phyloP scores from a whole-genome alignment of 1,140 invertebrate species.

The Limonius californicus region DNA sequence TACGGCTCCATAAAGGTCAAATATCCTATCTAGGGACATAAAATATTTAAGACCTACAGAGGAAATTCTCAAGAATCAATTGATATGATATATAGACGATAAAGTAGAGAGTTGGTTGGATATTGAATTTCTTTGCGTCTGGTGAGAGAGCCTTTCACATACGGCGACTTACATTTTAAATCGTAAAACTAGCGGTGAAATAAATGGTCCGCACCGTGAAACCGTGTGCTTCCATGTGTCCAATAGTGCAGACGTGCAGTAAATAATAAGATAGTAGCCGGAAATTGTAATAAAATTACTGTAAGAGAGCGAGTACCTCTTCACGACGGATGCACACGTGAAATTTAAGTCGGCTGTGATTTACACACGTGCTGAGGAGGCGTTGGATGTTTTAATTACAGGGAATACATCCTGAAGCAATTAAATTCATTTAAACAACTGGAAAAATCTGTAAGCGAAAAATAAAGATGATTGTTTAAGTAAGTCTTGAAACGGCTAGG shows the following conservation, averaged over 20 bases:
- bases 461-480: too few relatives aligned
- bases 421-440: too few relatives aligned
- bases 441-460: too few relatives aligned
- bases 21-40: constrained; percentile 7
- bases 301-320: not conserved
- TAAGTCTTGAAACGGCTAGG: too few relatives aligned
- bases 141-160: not conserved
- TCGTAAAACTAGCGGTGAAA: not conserved
- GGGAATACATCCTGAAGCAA: too few relatives aligned
- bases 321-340: not conserved
- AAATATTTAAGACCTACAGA: constrained; percentile 7
- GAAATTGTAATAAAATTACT: not conserved
- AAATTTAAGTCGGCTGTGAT: not conserved
- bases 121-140: constrained; percentile 16
- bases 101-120: constrained; percentile 10
- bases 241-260: not conserved
- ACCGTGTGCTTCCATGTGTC: not conserved
- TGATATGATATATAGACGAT: constrained; percentile 17
- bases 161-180: not conserved
- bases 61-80: constrained; percentile 16
- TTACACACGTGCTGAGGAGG: too few relatives aligned
- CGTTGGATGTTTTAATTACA: too few relatives aligned
- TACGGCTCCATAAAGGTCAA: constrained; percentile 1
- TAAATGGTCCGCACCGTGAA: not conserved
- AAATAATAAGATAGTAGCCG: not conserved